Evolutionary conservation across 1,140 invertebrate genomes (phyloP).

Genomic region (Neoseiulus cucumeris): DNA sequence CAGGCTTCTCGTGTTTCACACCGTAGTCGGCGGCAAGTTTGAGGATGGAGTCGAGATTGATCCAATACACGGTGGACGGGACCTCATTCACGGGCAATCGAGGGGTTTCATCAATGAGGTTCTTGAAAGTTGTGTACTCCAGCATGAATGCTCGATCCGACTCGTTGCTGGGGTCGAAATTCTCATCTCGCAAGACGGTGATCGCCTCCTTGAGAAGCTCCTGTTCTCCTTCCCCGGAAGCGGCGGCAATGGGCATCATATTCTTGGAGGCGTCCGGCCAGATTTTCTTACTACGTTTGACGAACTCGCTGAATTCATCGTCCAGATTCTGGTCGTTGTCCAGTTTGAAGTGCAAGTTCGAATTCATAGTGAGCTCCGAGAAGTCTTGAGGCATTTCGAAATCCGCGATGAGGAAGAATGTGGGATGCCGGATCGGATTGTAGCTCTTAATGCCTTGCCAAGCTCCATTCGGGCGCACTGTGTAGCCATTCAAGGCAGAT

Average conservation of each 20-base stretch:
- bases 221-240: background rate
- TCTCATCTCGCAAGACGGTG: background rate
- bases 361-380: background rate
- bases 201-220: background rate
- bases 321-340: background rate
- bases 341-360: background rate
- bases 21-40: background rate
- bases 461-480: background rate
- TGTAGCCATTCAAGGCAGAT: background rate
- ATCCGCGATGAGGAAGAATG: background rate
- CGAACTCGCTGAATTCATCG: background rate
- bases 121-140: background rate
- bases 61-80: background rate
- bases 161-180: background rate
- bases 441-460: background rate
- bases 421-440: background rate
- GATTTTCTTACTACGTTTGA: background rate
- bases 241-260: background rate
- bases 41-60: background rate
- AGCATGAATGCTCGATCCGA: background rate
- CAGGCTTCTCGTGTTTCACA: background rate
- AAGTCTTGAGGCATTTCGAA: background rate
- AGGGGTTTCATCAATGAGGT: background rate
- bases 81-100: background rate
- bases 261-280: background rate